Percentiles rank a stretch among this genome's conserved stretches.
Evolutionary conservation across 2,888 invertebrate species (phyloP).

Genomic region (Nymphalis c-album): DNA sequence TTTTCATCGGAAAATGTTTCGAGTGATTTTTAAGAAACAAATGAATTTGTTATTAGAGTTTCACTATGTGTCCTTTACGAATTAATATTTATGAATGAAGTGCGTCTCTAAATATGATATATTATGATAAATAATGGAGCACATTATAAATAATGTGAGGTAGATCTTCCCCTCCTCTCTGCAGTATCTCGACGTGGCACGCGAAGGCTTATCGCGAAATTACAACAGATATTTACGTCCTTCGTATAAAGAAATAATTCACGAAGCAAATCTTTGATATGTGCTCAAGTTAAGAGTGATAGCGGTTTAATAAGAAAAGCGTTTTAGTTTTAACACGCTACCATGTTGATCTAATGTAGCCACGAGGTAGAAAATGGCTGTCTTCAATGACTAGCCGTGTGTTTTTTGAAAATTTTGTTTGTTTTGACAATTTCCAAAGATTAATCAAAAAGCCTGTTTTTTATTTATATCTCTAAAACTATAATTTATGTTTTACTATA

Average conservation of each 20-base stretch:
- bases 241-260: constrained; percentile 74
- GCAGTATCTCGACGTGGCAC: constrained; percentile 55
- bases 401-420: no score
- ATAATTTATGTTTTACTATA: no score
- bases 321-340: background rate
- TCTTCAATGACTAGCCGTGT: no score
- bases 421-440: no score
- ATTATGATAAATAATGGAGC: constrained; percentile 34
- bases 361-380: no score
- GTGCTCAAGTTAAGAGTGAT: constrained; percentile 36
- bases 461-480: no score
- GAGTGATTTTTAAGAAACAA: no score
- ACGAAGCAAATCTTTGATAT: constrained; percentile 59
- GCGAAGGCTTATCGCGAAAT: constrained; percentile 64
- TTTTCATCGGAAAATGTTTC: no score
- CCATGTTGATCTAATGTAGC: no score
- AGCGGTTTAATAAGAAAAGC: constrained; percentile 25
- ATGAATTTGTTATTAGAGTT: no score
- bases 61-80: no score
- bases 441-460: no score
- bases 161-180: constrained; percentile 25
- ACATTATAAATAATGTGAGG: constrained; percentile 35
- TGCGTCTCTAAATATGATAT: constrained; percentile 20
- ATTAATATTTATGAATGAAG: constrained; percentile 6
- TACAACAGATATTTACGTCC: constrained; percentile 67